Evolutionary conservation across 2,113 vertebrate genomes (phyloP).

Genomic region (Gallinago paraguaiae): DNA sequence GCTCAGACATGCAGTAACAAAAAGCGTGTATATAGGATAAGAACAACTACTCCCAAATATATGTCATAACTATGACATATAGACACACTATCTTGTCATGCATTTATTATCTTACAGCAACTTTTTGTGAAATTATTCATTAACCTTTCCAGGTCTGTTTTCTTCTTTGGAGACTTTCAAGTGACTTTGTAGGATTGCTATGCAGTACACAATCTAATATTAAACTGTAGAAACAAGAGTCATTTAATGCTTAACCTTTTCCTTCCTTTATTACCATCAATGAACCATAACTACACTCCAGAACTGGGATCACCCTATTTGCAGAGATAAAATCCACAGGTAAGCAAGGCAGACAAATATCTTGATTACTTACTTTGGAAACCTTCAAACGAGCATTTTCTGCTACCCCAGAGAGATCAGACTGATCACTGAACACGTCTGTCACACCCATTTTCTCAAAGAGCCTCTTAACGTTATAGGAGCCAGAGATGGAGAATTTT

Average conservation of each 20-base stretch:
- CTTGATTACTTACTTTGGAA: constrained; percentile 74
- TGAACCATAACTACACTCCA: neutral
- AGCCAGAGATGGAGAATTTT: constrained; percentile 81
- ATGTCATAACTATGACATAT: neutral
- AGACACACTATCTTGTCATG: neutral
- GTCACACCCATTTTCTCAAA: constrained; percentile 80
- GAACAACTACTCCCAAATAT: neutral
- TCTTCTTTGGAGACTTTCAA: neutral
- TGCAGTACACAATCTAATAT: neutral
- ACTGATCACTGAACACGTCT: constrained; percentile 74
- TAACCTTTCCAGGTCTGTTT: neutral
- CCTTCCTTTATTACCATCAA: neutral
- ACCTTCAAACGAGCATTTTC: constrained; percentile 30
- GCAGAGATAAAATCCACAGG: neutral
- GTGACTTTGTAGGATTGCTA: neutral
- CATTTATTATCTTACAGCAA: neutral
- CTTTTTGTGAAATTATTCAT: neutral
- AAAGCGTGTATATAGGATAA: neutral
- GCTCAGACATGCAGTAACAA: neutral
- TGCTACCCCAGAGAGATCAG: constrained; percentile 84
- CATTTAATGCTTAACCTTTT: neutral
- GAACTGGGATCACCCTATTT: neutral
- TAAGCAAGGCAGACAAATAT: neutral
- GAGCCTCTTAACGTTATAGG: constrained; percentile 68
- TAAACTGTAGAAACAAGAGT: neutral